Percentiles rank a stretch among this genome's conserved stretches.
phyloP scores from a whole-genome alignment of 1,140 invertebrate genomes.

The Hylaeus volcanicus region DNA sequence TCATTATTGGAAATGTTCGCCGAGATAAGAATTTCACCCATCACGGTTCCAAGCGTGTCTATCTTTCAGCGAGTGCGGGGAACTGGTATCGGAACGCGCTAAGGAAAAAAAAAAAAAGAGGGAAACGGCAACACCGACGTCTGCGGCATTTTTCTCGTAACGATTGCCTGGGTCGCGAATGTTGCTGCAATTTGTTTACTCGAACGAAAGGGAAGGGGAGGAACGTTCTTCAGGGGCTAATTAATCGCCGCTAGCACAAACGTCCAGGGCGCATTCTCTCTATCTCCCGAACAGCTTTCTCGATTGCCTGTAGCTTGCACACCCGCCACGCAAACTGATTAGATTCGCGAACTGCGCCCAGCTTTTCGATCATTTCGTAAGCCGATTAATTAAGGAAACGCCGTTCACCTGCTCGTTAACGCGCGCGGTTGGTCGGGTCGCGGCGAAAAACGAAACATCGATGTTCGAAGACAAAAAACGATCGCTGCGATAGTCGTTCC shows the following conservation, averaged over 20 bases:
- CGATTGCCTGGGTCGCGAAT: conserved; percentile 2
- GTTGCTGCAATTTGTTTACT: conserved; percentile 55
- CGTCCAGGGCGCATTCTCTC: conserved; percentile 7
- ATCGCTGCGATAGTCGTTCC: no score
- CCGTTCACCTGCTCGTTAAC: conserved; percentile 26
- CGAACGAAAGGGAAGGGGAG: not conserved
- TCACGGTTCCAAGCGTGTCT: no score
- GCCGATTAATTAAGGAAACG: conserved; percentile 41
- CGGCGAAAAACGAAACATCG: not conserved
- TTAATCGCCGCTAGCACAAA: conserved; percentile 56
- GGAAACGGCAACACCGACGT: conserved; percentile 6
- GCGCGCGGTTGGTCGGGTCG: not conserved
- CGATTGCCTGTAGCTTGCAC: conserved; percentile 11
- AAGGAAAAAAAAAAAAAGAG: conserved; percentile 28
- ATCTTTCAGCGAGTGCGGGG: not conserved
- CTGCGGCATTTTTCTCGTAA: conserved; percentile 34
- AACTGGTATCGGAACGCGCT: conserved; percentile 25
- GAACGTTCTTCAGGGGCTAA: conserved; percentile 47
- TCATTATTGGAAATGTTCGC: no score
- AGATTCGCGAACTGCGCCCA: conserved; percentile 15
- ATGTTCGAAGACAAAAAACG: no score
- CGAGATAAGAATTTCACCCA: no score
- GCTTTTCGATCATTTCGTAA: conserved; percentile 42
- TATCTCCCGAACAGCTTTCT: conserved; percentile 35
- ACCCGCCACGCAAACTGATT: conserved; percentile 38